Conservation (phyloP, 1,140 invertebrate species). For the Neuroterus valhalla region DNA sequence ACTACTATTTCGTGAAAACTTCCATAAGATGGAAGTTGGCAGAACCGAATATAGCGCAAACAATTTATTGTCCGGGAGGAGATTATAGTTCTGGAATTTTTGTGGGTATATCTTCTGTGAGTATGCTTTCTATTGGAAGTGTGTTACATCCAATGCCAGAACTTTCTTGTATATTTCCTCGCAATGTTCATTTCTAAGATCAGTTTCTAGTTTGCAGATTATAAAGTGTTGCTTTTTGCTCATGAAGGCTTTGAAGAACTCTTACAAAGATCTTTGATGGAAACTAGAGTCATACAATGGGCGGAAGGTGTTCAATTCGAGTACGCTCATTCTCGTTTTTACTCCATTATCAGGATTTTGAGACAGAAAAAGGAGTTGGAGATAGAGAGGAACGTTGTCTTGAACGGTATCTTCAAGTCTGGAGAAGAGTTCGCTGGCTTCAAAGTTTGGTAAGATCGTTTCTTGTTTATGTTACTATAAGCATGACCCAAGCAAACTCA, state of each 20-base stretch:
- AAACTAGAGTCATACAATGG: neutral
- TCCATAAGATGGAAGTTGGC: neutral
- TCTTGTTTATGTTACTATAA: too few species aligned
- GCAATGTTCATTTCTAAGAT: neutral
- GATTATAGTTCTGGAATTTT: slow-evolving; percentile 3
- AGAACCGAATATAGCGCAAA: neutral
- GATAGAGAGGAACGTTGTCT: neutral
- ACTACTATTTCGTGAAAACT: neutral
- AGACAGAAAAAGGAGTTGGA: neutral
- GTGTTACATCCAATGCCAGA: neutral
- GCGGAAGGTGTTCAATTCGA: neutral
- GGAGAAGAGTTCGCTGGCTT: neutral
- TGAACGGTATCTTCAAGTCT: neutral
- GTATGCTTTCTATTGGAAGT: neutral
- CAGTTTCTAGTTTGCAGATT: neutral
- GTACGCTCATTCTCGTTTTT: neutral
- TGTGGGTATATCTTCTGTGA: neutral
- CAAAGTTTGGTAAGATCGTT: neutral
- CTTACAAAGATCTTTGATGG: neutral
- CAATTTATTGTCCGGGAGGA: neutral
- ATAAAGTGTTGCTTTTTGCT: neutral
- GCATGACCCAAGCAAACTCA: too few species aligned
- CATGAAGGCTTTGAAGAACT: neutral
- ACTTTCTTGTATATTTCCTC: neutral
- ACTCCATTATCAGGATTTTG: neutral